Percentiles rank a stretch among this genome's conserved stretches.
Evolutionary conservation across 2,888 invertebrate species (phyloP).

Genomic region (Hyposoter didymator): DNA sequence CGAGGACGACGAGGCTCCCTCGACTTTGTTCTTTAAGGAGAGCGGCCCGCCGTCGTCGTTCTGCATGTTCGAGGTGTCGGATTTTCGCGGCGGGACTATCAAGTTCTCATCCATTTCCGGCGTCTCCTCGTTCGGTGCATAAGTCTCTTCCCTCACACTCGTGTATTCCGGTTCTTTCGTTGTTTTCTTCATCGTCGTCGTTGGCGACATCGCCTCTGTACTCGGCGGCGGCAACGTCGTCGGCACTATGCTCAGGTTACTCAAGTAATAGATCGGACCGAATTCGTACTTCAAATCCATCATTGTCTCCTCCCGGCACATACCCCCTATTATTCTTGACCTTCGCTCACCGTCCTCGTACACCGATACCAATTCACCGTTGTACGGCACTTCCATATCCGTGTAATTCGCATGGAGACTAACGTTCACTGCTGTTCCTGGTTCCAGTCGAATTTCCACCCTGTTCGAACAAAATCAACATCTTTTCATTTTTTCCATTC

Average conservation of each 20-base stretch:
- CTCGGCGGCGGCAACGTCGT: conserved; percentile 88
- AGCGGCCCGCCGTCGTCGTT: conserved; percentile 80
- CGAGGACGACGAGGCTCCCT: conserved; percentile 50
- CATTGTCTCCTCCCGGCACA: conserved; percentile 88
- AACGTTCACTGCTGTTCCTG: conserved; percentile 93
- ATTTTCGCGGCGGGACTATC: conserved; percentile 81
- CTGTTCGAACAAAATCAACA: conserved; percentile 76
- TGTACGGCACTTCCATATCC: conserved; percentile 90
- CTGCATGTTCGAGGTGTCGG: conserved; percentile 82
- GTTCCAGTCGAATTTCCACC: conserved; percentile 88
- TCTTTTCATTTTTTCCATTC: neutral
- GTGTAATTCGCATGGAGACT: conserved; percentile 91
- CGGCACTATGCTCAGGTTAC: conserved; percentile 91
- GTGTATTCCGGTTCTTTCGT: conserved; percentile 83
- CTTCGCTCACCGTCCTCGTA: conserved; percentile 88
- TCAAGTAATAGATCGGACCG: conserved; percentile 91
- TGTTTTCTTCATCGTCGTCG: conserved; percentile 81
- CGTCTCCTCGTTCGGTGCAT: conserved; percentile 79
- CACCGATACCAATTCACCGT: conserved; percentile 89
- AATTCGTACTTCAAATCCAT: conserved; percentile 89
- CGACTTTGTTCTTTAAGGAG: conserved; percentile 78
- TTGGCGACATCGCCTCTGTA: conserved; percentile 81
- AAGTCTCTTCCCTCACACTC: conserved; percentile 80
- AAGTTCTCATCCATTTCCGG: conserved; percentile 82
- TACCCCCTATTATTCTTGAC: conserved; percentile 87